Evolutionary conservation across 2,797 vertebrate genomes (phyloP).

Genomic region (Pipistrellus nathusii): DNA sequence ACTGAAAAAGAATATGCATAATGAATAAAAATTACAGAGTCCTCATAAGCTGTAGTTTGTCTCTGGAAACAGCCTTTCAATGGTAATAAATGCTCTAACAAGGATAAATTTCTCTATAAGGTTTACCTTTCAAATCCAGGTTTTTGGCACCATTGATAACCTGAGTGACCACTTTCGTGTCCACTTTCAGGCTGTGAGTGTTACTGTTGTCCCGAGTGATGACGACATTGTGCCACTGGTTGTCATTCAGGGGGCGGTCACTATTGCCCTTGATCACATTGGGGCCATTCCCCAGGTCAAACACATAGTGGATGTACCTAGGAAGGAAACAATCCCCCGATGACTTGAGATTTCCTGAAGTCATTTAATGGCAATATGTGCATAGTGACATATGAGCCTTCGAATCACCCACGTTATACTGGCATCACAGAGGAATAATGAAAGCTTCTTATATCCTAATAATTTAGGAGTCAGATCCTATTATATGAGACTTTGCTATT

Average conservation of each 20-base stretch:
- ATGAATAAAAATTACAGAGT: not conserved
- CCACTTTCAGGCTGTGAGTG: constrained; percentile 97
- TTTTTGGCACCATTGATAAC: constrained; percentile 99
- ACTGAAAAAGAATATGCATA: not conserved
- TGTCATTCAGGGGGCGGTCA: constrained; percentile 96
- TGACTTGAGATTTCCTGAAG: not conserved
- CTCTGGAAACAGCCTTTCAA: not conserved
- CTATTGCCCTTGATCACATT: constrained; percentile 99
- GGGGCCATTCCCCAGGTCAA: constrained; percentile 98
- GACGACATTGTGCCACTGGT: constrained; percentile 99
- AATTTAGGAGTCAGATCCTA: not conserved
- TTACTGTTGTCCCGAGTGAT: constrained; percentile 99
- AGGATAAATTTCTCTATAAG: not conserved
- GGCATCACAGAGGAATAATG: not conserved
- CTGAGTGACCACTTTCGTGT: constrained; percentile 95
- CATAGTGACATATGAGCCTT: not conserved
- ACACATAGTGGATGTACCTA: constrained; percentile 99
- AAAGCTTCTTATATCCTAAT: not conserved
- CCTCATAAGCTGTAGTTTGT: not conserved
- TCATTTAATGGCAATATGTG: fast-evolving
- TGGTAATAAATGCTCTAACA: not conserved
- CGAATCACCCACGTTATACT: too few species aligned
- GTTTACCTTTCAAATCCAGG: constrained; percentile 91
- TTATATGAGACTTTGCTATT: not conserved
- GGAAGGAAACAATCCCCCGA: not conserved